Evolutionary conservation across 2,888 invertebrate genomes (phyloP), one percentile per base, ranked within the genome.

Genomic region (Eupithecia vulgata): DNA sequence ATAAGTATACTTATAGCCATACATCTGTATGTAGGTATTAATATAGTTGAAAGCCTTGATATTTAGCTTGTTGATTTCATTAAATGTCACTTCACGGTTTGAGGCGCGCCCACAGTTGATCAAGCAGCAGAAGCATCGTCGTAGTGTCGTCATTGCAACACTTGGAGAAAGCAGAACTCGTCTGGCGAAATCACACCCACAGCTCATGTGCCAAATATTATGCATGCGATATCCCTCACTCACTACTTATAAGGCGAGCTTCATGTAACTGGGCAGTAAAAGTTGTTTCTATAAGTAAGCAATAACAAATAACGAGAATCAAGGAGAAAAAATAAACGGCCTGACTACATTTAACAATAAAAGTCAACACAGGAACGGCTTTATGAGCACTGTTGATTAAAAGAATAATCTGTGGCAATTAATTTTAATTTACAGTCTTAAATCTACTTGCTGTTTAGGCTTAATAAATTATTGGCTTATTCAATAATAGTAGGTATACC

Each of bases 171-270:
- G 94, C 90, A 83, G 87, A 83, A 84, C 76, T 86, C 84, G 88
- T 84, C 89, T 92, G 92, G 92, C 90, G 92, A 94, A 94, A 93
- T 91, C 91, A 90, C 93, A 87, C 94, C 93, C 91, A 93, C 94
- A 84, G 81, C 87, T 82, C 83, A 85, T 89, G 92, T 90, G 93
- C 92, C 90, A 90, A 93, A 92, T 92, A 85, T 89, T 88, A 84
- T 85, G 77, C 75, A 67, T 65, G 73, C 68, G 25, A 86, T 86
- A 74, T 74, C 66, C 71, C 86, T 84, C 86, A 85, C 85, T 76
- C 86, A 82, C 85, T 84, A 81, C 76, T 52, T 72, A 73, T 84
- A 79, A 86, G 85, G 75, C 82, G 84, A 61, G 75, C 73, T 84
- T 87, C 87, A 81, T 84, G 82, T 85, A 82, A 82, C 82, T 80